Evolutionary conservation across 2,888 invertebrate species (phyloP).

Genomic region (Notodonta dromedarius): DNA sequence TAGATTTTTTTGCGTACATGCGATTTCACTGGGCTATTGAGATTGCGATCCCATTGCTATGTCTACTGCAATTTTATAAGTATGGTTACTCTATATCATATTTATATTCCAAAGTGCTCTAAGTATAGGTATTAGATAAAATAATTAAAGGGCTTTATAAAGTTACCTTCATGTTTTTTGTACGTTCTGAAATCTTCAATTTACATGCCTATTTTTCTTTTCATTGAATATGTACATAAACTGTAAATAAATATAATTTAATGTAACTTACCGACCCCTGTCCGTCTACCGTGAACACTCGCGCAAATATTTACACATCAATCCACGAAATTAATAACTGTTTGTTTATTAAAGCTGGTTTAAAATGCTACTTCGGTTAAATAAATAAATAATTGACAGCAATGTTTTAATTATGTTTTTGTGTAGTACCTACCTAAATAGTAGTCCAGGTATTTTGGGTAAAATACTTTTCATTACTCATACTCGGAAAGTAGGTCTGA

Average conservation of each 20-base stretch:
- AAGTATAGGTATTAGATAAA: too few relatives aligned
- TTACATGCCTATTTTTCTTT: not conserved
- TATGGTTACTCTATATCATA: too few relatives aligned
- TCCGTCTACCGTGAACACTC: slow-evolving; percentile 18
- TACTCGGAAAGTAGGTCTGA: too few relatives aligned
- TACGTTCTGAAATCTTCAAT: not conserved
- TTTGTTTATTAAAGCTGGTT: slow-evolving; percentile 11
- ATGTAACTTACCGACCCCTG: slow-evolving; percentile 21
- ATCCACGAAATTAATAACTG: slow-evolving; percentile 33
- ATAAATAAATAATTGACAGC: not conserved
- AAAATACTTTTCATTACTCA: too few relatives aligned
- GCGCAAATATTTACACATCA: slow-evolving; percentile 24
- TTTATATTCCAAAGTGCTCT: too few relatives aligned
- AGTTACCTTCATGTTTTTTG: too few relatives aligned
- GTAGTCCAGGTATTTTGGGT: too few relatives aligned
- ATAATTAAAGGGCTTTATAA: too few relatives aligned
- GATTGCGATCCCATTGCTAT: too few relatives aligned
- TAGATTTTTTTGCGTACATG: slow-evolving; percentile 49
- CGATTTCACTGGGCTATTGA: slow-evolving; percentile 14
- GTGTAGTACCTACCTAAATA: too few relatives aligned
- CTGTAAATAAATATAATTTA: not conserved
- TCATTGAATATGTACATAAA: not conserved
- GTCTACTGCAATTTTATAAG: too few relatives aligned
- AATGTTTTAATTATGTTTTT: too few relatives aligned
- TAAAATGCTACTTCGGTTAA: not conserved